Conservation (phyloP, 2,888 invertebrate genomes). For the Melanchra persicariae region DNA sequence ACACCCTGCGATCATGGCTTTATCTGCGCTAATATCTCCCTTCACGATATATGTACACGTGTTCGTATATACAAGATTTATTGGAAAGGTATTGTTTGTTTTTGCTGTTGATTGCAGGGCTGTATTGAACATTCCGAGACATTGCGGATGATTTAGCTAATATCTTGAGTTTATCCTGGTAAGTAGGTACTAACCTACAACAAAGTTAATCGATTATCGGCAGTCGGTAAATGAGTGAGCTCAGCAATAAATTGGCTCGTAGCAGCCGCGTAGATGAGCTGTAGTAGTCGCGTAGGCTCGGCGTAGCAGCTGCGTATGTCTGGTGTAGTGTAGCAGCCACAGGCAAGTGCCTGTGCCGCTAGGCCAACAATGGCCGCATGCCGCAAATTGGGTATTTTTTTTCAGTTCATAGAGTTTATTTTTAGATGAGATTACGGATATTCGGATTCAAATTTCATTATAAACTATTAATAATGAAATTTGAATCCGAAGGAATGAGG, state of each 20-base stretch:
- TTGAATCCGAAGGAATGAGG: neutral
- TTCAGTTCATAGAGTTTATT: neutral
- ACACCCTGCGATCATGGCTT: constrained; percentile 74
- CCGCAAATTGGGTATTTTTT: neutral
- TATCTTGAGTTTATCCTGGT: neutral
- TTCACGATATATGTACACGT: constrained; percentile 51
- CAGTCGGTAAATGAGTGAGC: neutral
- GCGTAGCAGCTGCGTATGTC: neutral
- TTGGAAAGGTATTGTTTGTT: constrained; percentile 45
- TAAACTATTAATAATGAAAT: neutral
- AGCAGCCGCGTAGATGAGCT: too few species aligned
- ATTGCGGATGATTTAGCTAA: neutral
- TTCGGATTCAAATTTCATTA: neutral
- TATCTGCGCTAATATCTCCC: constrained; percentile 81
- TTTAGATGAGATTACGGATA: neutral
- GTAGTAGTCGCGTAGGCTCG: neutral
- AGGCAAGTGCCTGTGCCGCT: too few species aligned
- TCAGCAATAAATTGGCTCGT: neutral
- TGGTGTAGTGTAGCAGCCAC: neutral
- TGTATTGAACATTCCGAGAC: neutral
- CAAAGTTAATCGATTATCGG: neutral
- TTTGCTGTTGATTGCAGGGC: constrained; percentile 20
- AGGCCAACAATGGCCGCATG: neutral
- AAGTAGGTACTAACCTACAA: neutral
- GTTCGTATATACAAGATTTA: constrained; percentile 42